Evolutionary conservation across 2,888 invertebrate species (phyloP), one percentile per base, ranked within the genome.

Genomic region (Alsophila aescularia): DNA sequence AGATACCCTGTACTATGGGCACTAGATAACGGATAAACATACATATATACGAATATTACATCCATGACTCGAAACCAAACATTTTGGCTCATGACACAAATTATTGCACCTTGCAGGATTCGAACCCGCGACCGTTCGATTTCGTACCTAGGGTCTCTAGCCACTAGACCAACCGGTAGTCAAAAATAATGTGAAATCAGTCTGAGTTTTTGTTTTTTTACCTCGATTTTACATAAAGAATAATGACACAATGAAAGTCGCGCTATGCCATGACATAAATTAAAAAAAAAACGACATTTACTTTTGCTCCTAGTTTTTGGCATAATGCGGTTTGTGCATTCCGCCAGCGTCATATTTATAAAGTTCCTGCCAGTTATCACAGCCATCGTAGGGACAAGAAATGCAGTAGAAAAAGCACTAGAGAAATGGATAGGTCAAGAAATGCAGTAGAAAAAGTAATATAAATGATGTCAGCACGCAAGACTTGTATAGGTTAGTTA

Each of bases 401-500:
- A 45, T 53, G 45, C 31, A 42, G 16, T 41, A 8, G 31, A 49
- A 45, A 52, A 42, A 50, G 41, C 52, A 40, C 35, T 10, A 34
- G n/a, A n/a, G n/a, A n/a, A n/a, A n/a, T n/a, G n/a, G n/a, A 34
- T 51, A 51, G 45, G 29, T 39, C 43, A 52, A 16, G 39, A 45
- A 44, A 45, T 53, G 45, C 31, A 42, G 16, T 41, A 8, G 31
- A 49, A 45, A 52, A 42, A 50, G 41, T 53, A 40, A 35, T 10
- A 34, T 2, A 8, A 29, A 42, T 59, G 41, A 59, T 51, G 52
- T 65, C 45, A 62, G 32, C 40, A 13, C 34, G 34, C 21, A 47
- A 53, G 57, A 62, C 64, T 60, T 54, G 35, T 21, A 14, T 45
- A 27, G 43, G 34, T 51, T 49, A 56, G 50, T 51, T 53, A 57